A percentile compares a stretch with the other conserved stretches of the same genome.
These are phyloP conservation scores for Cheirogaleus major DNA, from an alignment of 2,797 vertebrate genomes.

Conservation along the genomic window DNA sequence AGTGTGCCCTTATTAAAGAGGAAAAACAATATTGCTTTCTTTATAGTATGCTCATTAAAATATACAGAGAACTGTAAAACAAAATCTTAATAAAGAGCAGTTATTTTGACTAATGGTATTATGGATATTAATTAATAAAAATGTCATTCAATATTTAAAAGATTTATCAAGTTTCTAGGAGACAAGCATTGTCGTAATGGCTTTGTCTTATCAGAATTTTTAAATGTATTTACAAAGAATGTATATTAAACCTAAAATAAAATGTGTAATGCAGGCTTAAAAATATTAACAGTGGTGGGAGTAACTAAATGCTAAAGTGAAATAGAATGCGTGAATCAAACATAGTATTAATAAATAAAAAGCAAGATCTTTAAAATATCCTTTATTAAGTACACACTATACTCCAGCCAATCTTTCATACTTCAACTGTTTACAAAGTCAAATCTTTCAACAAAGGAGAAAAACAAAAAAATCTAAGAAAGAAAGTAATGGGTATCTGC, in stretches of 20 bases:
- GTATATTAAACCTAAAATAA: slow-evolving; percentile 14
- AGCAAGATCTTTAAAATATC: neutral
- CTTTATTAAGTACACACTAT: neutral
- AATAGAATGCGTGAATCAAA: neutral
- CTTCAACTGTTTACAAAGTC: neutral
- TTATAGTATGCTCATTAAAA: slow-evolving; percentile 1
- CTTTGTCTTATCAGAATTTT: neutral
- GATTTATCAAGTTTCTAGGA: neutral
- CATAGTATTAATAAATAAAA: neutral
- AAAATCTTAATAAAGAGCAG: neutral
- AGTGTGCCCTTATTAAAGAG: neutral
- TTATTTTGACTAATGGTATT: neutral
- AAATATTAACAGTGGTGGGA: neutral
- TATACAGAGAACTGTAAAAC: neutral
- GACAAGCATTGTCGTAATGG: neutral
- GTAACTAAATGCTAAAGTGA: neutral
- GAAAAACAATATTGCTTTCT: neutral
- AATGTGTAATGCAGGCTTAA: neutral
- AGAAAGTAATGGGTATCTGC: neutral
- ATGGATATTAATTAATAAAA: slow-evolving; percentile 16
- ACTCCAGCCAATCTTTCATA: neutral
- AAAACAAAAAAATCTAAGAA: neutral
- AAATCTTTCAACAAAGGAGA: neutral
- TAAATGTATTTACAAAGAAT: neutral
- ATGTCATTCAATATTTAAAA: slow-evolving; percentile 26